These are phyloP conservation scores for Desmophyllum pertusum DNA, from an alignment of 92 coral and sea anemone genomes.

Conservation along the genomic window DNA sequence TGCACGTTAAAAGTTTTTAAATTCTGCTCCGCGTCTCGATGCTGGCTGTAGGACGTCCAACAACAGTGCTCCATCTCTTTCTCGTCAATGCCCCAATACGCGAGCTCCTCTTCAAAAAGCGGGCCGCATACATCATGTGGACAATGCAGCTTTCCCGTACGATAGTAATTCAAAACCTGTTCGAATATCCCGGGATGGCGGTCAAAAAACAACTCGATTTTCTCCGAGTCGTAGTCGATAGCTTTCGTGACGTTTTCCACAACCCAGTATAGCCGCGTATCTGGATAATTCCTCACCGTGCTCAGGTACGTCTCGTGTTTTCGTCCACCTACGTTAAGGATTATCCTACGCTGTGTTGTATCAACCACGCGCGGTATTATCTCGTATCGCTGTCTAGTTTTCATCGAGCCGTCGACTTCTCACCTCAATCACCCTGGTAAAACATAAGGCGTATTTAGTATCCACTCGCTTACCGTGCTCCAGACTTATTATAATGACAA, in stretches of 20 bases:
- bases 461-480: neutral
- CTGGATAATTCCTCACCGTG: conserved; percentile 83
- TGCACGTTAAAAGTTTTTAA: conserved; percentile 82
- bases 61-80: conserved; percentile 98
- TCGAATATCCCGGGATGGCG: conserved; percentile 92
- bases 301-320: conserved; percentile 88
- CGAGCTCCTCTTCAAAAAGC: conserved; percentile 90
- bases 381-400: conserved; percentile 66
- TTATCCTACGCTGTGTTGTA: conserved; percentile 72
- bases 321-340: conserved; percentile 90
- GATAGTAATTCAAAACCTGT: conserved; percentile 88
- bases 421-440: conserved; percentile 15
- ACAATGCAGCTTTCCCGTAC: conserved; percentile 93
- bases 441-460: neutral
- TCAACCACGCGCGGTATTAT: conserved; percentile 79
- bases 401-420: conserved; percentile 35
- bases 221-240: conserved; percentile 93
- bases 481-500: neutral
- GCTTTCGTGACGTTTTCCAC: conserved; percentile 91
- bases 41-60: conserved; percentile 93
- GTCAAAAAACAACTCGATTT: conserved; percentile 90
- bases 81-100: conserved; percentile 97
- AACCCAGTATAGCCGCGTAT: conserved; percentile 89
- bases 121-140: conserved; percentile 98
- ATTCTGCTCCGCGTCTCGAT: conserved; percentile 93